Evolutionary conservation across 1,140 invertebrate species (phyloP), one percentile per base, ranked within the genome.

Genomic region (Metopolophium dirhodum): DNA sequence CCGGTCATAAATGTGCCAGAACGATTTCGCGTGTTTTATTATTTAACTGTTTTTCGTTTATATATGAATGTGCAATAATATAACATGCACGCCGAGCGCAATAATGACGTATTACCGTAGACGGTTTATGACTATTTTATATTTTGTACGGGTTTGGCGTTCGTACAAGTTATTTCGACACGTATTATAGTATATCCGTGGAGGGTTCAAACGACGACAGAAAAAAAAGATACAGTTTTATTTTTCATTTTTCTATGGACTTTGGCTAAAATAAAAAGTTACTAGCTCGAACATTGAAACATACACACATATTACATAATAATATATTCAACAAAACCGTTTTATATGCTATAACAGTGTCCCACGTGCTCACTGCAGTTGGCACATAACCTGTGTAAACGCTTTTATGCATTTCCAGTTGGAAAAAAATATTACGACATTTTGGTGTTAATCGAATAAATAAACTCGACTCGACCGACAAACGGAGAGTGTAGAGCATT

Each of bases 11-110:
- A 93, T 41, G 91, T 26, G 91, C 35, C 49, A 14, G 35, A 93
- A 93, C 82, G 49, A 23, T 93, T 92, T 85, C 47, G 35, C 91
- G 91, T 47, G 49, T 93, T 93, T 93, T 93, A 93, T 93, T 93
- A 93, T 93, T 93, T 86, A 85, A 93, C 91, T 41, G 77, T 93
- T 35, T 51, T 91, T 61, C 41, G 57, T 91, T 45, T 91, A 91
- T 83, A 82, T 91, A 41, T 49, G 45, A 7, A 91, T 51, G 90
- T 83, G 47, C 68, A 83, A 91, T 91, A 91, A 49, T 54, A 82
- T 23, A 90, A 61, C 23, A 57, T 51, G 54, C 4, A 57, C 9
- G 51, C 87, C 22, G 9, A 57, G 49, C 49, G 49, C 49, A 68
- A 68, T 90, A 90, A 90, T 90, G 54, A 90, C 89, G 89, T 90